Evolutionary conservation across 2,797 vertebrate species (phyloP).

Genomic region (Telmatherina bonti): DNA sequence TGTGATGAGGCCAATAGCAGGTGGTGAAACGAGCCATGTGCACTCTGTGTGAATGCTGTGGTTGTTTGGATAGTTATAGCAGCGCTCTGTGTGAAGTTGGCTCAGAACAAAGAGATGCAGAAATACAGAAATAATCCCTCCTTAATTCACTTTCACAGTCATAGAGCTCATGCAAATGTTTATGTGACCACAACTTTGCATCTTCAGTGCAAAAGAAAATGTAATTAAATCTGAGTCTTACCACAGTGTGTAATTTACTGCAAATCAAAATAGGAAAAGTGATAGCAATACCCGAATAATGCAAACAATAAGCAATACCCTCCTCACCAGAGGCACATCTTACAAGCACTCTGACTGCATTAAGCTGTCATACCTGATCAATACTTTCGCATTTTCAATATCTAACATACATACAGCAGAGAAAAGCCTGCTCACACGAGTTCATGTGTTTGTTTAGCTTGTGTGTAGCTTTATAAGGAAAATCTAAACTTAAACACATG

Average conservation of each 20-base stretch:
- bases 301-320: not conserved
- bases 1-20: conserved; percentile 71
- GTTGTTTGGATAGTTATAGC: conserved; percentile 79
- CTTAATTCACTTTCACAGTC: conserved; percentile 40
- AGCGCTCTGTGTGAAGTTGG: conserved; percentile 77
- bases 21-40: conserved; percentile 74
- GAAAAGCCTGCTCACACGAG: conserved; percentile 36
- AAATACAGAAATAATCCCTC: conserved; percentile 33
- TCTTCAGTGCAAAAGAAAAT: conserved; percentile 20
- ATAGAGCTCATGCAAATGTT: conserved; percentile 48
- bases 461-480: conserved; percentile 15
- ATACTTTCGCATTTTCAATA: conserved; percentile 28
- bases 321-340: conserved; percentile 16
- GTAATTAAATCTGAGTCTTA: conserved; percentile 1
- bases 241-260: not conserved
- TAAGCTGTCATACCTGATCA: conserved; percentile 47
- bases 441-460: conserved; percentile 6
- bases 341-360: conserved; percentile 22
- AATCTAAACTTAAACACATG: conserved; percentile 10
- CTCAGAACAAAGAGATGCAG: conserved; percentile 35
- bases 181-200: conserved; percentile 30
- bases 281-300: not conserved
- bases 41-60: conserved; percentile 76
- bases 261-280: not conserved
- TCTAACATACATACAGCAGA: conserved; percentile 1